Evolutionary conservation across 1,140 invertebrate species (phyloP).

Genomic region (Metopolophium dirhodum): DNA sequence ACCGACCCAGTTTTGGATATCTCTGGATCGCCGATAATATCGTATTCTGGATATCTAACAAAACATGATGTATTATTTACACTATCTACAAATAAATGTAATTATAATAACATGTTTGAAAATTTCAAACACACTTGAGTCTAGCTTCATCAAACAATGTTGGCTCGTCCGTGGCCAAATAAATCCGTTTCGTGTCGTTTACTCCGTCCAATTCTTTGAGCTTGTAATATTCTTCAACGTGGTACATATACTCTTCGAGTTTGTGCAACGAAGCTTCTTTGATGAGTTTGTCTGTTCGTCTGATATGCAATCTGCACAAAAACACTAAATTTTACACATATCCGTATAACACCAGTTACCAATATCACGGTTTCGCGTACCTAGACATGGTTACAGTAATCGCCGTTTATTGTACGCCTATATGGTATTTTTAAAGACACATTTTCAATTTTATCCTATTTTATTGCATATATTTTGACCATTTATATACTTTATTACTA

Average conservation of each 20-base stretch:
- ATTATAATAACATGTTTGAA: too few species aligned
- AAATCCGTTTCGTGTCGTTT: slow-evolving; percentile 75
- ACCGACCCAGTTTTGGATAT: slow-evolving; percentile 89
- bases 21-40: slow-evolving; percentile 84
- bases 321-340: background rate
- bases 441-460: too few species aligned
- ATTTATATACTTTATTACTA: too few species aligned
- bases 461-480: too few species aligned
- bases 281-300: slow-evolving; percentile 97
- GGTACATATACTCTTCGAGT: slow-evolving; percentile 94
- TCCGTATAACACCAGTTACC: too few species aligned
- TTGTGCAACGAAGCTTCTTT: slow-evolving; percentile 95
- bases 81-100: background rate
- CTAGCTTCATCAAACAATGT: slow-evolving; percentile 69
- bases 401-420: too few species aligned
- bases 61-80: background rate
- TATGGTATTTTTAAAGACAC: too few species aligned
- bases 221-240: slow-evolving; percentile 88
- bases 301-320: slow-evolving; percentile 83
- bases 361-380: too few species aligned
- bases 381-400: too few species aligned
- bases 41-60: slow-evolving; percentile 81
- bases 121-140: slow-evolving; percentile 62
- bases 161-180: slow-evolving; percentile 89
- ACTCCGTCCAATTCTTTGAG: slow-evolving; percentile 69